Evolutionary conservation across 2,797 vertebrate species (phyloP).

Genomic region (Selene dorsalis): DNA sequence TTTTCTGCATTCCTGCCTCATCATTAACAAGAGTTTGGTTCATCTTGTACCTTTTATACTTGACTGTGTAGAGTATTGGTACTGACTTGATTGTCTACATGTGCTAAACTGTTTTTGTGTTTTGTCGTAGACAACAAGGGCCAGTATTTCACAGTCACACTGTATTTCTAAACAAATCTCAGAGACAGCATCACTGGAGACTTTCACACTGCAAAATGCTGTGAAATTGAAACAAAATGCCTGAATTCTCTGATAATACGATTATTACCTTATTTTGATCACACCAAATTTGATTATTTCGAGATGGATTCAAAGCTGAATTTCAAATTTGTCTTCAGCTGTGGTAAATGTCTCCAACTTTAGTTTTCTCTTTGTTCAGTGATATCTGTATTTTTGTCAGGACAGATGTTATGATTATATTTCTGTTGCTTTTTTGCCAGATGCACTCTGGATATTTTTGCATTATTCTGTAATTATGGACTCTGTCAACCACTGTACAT

Average conservation of each 20-base stretch:
- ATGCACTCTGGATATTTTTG: constrained; percentile 47
- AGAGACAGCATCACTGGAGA: constrained; percentile 45
- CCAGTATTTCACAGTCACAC: constrained; percentile 46
- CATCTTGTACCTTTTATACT: constrained; percentile 55
- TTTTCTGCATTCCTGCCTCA: constrained; percentile 38
- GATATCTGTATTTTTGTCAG: constrained; percentile 40
- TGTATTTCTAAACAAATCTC: constrained; percentile 31
- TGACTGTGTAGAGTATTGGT: constrained; percentile 51
- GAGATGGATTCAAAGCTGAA: constrained; percentile 5
- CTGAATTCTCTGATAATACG: background rate
- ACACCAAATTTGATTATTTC: background rate
- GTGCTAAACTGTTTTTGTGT: constrained; percentile 60
- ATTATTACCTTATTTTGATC: background rate
- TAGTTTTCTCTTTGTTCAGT: constrained; percentile 26
- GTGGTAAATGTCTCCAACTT: constrained; percentile 44
- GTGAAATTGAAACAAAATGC: background rate
- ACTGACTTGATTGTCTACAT: constrained; percentile 57
- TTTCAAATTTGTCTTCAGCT: constrained; percentile 38
- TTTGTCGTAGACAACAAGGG: constrained; percentile 57
- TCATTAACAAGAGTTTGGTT: constrained; percentile 31
- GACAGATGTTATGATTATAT: constrained; percentile 30
- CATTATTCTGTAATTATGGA: constrained; percentile 26
- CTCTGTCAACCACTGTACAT: constrained; percentile 35
- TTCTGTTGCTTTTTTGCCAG: constrained; percentile 33
- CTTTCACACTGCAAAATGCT: background rate